A percentile compares a stretch with the other conserved stretches of the same genome.
These are phyloP conservation scores for Hylaea fasciaria DNA, from an alignment of 2,888 invertebrate genomes.

Conservation along the genomic window DNA sequence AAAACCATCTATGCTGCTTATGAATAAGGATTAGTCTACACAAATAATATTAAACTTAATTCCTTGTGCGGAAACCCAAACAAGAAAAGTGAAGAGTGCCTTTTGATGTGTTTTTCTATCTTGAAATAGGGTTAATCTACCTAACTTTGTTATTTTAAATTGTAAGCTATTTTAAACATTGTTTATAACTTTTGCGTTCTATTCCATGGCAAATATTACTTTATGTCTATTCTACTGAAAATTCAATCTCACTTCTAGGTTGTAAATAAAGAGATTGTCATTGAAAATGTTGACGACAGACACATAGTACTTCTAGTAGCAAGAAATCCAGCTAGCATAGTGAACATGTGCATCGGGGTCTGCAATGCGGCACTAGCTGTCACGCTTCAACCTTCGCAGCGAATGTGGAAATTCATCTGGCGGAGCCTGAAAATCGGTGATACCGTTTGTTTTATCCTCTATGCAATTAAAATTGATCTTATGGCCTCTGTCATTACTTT, in stretches of 20 bases:
- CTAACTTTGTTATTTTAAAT: neutral
- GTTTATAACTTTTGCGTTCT: neutral
- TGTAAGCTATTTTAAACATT: neutral
- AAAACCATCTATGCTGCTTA: neutral
- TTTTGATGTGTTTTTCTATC: neutral
- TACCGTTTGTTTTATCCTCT: too few species aligned
- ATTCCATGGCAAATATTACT: too few species aligned
- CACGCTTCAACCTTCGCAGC: conserved; percentile 5
- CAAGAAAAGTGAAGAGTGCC: neutral
- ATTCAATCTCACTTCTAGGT: too few species aligned
- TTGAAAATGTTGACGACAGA: too few species aligned
- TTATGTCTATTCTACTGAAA: neutral
- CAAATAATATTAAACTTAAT: neutral
- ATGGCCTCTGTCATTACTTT: too few species aligned
- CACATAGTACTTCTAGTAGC: neutral
- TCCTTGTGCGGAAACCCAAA: conserved; percentile 2
- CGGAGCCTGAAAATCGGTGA: conserved; percentile 1
- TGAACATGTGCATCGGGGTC: conserved; percentile 10
- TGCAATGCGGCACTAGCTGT: conserved; percentile 27
- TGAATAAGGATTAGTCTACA: neutral
- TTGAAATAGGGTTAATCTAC: neutral
- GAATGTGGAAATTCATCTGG: conserved; percentile 13
- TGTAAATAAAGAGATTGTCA: too few species aligned
- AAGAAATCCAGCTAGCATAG: neutral
- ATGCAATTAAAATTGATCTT: too few species aligned